These are phyloP conservation scores for Opisthograptis luteolata DNA, from an alignment of 2,888 invertebrate species.

Conservation along the genomic window DNA sequence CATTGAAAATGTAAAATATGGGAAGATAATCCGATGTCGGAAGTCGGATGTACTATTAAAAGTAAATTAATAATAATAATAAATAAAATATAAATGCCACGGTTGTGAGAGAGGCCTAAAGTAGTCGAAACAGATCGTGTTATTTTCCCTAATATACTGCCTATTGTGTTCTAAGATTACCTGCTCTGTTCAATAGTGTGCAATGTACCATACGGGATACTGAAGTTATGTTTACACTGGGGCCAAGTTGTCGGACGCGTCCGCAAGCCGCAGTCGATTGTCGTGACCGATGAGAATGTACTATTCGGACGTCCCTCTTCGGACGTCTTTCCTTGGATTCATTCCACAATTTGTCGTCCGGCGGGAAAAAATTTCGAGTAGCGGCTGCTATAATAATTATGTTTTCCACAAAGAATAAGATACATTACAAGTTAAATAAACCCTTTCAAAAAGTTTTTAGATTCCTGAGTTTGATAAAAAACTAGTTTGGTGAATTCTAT, in stretches of 20 bases:
- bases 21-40: conserved; percentile 40
- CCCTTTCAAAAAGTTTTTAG: too few relatives aligned
- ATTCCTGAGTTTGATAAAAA: too few relatives aligned
- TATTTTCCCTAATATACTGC: conserved; percentile 70
- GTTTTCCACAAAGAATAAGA: too few relatives aligned
- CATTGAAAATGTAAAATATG: conserved; percentile 40
- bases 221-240: conserved; percentile 68
- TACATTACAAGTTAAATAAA: too few relatives aligned
- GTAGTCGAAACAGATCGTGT: conserved; percentile 63
- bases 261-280: too few relatives aligned
- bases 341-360: too few relatives aligned
- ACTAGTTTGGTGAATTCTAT: too few relatives aligned
- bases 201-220: conserved; percentile 51
- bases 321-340: too few relatives aligned
- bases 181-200: conserved; percentile 62
- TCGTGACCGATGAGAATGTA: too few relatives aligned
- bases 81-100: conserved; percentile 55
- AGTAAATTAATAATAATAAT: conserved; percentile 44
- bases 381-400: too few relatives aligned
- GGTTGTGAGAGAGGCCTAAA: conserved; percentile 83
- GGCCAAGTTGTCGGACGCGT: conserved; percentile 47
- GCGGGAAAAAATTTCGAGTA: too few relatives aligned
- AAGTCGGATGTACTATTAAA: conserved; percentile 44
- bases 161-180: conserved; percentile 79
- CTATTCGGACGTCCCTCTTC: too few relatives aligned